These are phyloP conservation scores for Latrodectus hesperus DNA, from an alignment of 2,888 invertebrate genomes.

Conservation along the genomic window DNA sequence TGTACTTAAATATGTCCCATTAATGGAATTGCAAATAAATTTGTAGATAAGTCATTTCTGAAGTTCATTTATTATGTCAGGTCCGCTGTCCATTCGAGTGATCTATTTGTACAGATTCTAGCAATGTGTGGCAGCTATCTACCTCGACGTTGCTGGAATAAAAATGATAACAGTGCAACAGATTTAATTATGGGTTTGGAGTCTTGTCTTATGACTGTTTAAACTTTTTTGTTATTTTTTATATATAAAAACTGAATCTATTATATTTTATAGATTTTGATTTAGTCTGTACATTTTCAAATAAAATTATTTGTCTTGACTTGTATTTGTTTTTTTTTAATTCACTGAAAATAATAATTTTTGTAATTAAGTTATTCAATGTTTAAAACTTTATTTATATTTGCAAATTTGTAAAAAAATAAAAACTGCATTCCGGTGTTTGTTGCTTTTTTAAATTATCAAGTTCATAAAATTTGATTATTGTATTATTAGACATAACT, in stretches of 20 bases:
- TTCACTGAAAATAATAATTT: no score
- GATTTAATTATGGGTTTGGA: constrained; percentile 49
- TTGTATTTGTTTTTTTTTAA: constrained; percentile 4
- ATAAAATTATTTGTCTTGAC: constrained; percentile 50
- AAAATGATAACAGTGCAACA: constrained; percentile 24
- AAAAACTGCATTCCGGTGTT: no score
- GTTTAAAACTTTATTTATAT: no score
- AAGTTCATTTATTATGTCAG: constrained; percentile 20
- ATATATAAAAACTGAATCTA: constrained; percentile 22
- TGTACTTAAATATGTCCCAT: constrained; percentile 56
- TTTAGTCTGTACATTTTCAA: constrained; percentile 53
- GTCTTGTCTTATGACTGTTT: constrained; percentile 39
- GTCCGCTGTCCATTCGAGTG: constrained; percentile 22
- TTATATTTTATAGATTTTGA: constrained; percentile 45
- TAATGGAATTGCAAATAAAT: constrained; percentile 22
- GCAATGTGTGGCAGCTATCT: constrained; percentile 62
- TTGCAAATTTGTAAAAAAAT: no score
- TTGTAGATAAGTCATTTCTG: constrained; percentile 51
- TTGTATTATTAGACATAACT: no score
- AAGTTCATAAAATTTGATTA: no score
- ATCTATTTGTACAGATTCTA: constrained; percentile 24
- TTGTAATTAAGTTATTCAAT: no score
- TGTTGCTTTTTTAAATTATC: no score
- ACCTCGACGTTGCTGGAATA: constrained; percentile 50
- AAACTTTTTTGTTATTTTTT: constrained; percentile 47